Evolutionary conservation across 2,113 vertebrate species (phyloP), one percentile per base, ranked within the genome.

Genomic region (Craseonycteris thonglongyai): DNA sequence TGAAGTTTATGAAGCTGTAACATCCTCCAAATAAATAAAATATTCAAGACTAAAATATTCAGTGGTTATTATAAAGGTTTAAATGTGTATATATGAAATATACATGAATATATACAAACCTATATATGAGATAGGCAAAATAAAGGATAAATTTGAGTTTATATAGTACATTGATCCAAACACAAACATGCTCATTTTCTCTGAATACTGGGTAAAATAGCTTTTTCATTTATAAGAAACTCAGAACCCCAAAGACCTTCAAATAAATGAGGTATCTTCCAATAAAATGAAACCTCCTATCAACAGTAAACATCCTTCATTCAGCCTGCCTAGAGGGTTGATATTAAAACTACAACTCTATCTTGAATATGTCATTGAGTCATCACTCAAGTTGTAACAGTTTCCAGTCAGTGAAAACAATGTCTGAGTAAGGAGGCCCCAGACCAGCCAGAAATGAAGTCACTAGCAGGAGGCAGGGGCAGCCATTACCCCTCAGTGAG

Each of bases 211-310:
- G 14, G 65, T 80, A 91, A 85, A 97, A 15, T 56, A 54, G 47
- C 18, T 8, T 51, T 87, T 74, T 63, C 75, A n/a, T 54, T 94
- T 96, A 96, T 98, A 97, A 98, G 98, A 98, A 98, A 95, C 15
- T 94, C 95, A 14, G 78, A 47, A 59, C 61, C 5, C 93, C 51
- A 11, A 5, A 33, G 61, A 35, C 26, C 93, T 98, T 98, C 98
- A 94, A 93, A 98, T 97, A 98, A 98, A 97, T 49, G 96, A 96
- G 40, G 42, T 74, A 58, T 86, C 93, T 98, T 98, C 97, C 97
- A 97, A 97, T 96, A 97, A 98, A 97, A 95, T 92, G 96, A 98
- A 96, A 97, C 91, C 9, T 40, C 59, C 90, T 0, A 11, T 5
- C n/a, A 66, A 58, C 72, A n/a, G 94, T 63, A 58, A 98, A 85